phyloP scores from a whole-genome alignment of 2,797 vertebrate genomes.

The Cyclura pinguis region DNA sequence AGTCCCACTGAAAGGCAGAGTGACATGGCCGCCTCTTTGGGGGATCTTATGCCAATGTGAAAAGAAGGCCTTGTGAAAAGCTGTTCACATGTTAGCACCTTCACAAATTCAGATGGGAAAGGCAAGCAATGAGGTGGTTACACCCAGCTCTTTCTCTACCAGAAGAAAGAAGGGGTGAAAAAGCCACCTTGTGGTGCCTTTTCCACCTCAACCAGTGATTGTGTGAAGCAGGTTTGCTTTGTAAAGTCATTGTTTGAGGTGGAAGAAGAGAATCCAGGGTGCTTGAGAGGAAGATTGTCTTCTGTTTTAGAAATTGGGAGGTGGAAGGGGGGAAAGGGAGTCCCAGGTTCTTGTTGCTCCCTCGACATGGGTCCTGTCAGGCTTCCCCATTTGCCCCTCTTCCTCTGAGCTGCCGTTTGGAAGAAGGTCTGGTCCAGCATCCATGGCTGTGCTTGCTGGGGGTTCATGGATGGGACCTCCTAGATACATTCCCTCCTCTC shows the following conservation, averaged over 20 bases:
- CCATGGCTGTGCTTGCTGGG: background rate
- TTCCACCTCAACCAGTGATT: too few relatives aligned
- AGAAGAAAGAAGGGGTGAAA: background rate
- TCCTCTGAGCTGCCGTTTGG: background rate
- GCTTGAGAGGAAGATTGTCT: background rate
- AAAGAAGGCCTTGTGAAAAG: background rate
- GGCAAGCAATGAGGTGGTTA: background rate
- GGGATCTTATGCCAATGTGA: fast-evolving
- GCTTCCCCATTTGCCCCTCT: fast-evolving
- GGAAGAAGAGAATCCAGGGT: too few relatives aligned
- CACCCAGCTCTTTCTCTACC: too few relatives aligned
- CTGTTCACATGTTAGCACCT: too few relatives aligned
- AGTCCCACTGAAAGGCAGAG: too few relatives aligned
- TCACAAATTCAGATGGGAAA: background rate
- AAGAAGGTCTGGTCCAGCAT: fast-evolving
- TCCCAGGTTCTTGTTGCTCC: background rate
- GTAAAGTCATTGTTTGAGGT: too few relatives aligned
- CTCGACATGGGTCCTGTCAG: background rate
- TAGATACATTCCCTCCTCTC: too few relatives aligned
- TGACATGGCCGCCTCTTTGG: background rate
- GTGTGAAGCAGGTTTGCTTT: background rate
- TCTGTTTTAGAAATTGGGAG: background rate
- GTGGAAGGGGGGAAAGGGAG: background rate
- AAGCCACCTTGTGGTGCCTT: background rate
- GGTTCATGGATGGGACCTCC: background rate